A percentile compares a stretch with the other conserved stretches of the same genome.
phyloP scores from a whole-genome alignment of 2,888 invertebrate genomes.

The Hesperia comma region DNA sequence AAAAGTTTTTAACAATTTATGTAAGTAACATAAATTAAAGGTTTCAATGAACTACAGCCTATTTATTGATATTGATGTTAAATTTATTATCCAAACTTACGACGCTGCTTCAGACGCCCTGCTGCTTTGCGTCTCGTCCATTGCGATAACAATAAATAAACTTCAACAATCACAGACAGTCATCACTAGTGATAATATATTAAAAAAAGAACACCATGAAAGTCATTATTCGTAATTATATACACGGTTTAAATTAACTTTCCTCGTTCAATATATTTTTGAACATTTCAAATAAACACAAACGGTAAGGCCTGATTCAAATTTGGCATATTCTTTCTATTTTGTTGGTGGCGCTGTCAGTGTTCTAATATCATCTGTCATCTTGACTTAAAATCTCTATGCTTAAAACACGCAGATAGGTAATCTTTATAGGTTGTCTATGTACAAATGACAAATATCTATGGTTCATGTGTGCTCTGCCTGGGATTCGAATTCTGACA shows the following conservation, averaged over 20 bases:
- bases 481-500: too few relatives aligned
- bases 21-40: too few relatives aligned
- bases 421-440: neutral
- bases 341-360: neutral
- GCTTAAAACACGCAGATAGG: neutral
- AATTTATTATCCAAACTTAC: slow-evolving; percentile 54
- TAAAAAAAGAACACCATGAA: slow-evolving; percentile 1
- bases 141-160: slow-evolving; percentile 43
- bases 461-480: too few relatives aligned
- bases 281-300: slow-evolving; percentile 18
- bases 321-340: slow-evolving; percentile 14
- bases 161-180: slow-evolving; percentile 15
- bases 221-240: too few relatives aligned
- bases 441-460: too few relatives aligned
- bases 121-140: slow-evolving; percentile 66
- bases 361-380: neutral
- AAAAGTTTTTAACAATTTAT: too few relatives aligned
- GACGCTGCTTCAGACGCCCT: slow-evolving; percentile 60
- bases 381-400: neutral
- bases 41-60: too few relatives aligned
- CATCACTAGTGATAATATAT: slow-evolving; percentile 8
- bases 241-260: too few relatives aligned
- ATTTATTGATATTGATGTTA: too few relatives aligned
- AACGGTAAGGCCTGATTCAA: slow-evolving; percentile 35
- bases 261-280: too few relatives aligned